Evolutionary conservation across 2,888 invertebrate species (phyloP).

Genomic region (Ischnus inquisitorius): DNA sequence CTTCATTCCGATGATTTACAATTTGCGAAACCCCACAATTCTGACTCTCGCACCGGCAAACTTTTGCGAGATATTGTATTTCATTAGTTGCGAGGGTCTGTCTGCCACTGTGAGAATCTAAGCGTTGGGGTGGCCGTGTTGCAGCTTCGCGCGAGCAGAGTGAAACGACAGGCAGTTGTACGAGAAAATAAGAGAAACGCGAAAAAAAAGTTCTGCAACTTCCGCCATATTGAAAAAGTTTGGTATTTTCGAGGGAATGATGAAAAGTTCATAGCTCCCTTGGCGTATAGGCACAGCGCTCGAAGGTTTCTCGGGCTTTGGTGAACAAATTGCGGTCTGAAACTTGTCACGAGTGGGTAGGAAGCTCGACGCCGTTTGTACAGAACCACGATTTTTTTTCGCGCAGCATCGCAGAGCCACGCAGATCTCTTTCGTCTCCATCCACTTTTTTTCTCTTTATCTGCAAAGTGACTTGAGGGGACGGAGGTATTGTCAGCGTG

Average conservation of each 20-base stretch:
- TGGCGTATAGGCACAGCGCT: background rate
- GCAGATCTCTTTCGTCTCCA: conserved; percentile 8
- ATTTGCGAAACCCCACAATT: conserved; percentile 30
- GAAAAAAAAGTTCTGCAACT: conserved; percentile 27
- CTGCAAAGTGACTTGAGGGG: conserved; percentile 4
- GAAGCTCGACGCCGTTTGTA: background rate
- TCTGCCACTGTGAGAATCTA: background rate
- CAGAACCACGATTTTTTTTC: background rate
- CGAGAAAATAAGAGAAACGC: conserved; percentile 32
- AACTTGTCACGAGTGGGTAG: conserved; percentile 57
- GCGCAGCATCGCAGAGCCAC: background rate
- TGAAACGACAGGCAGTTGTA: background rate
- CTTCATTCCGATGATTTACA: conserved; percentile 30
- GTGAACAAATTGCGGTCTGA: conserved; percentile 64
- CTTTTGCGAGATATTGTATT: conserved; percentile 43
- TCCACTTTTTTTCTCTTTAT: background rate
- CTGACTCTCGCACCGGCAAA: conserved; percentile 6
- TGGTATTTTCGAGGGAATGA: conserved; percentile 54
- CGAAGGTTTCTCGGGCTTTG: background rate
- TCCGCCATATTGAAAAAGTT: conserved; percentile 77
- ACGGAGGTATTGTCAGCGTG: conserved; percentile 21
- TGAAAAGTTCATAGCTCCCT: conserved; percentile 27
- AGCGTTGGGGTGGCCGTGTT: conserved; percentile 13
- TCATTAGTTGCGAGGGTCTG: conserved; percentile 6
- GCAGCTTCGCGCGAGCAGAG: background rate